phyloP scores from a whole-genome alignment of 2,113 vertebrate species.

The Vireo altiloquus region DNA sequence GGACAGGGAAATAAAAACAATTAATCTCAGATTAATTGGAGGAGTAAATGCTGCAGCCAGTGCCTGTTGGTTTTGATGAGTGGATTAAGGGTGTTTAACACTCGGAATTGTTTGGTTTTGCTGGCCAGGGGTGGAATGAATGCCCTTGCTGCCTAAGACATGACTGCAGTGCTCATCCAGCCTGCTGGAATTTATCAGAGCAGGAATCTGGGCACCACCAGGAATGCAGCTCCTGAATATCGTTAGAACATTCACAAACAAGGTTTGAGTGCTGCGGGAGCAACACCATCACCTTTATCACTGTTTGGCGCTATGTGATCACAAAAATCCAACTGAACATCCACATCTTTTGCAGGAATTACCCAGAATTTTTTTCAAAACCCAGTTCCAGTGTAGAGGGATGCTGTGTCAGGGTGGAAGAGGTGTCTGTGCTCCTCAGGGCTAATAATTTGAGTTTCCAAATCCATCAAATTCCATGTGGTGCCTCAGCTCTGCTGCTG shows the following conservation, averaged over 20 bases:
- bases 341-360: not conserved
- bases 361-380: not conserved
- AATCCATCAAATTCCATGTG: not conserved
- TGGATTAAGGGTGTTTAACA: not conserved
- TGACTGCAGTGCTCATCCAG: not conserved
- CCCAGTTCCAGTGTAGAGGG: not conserved
- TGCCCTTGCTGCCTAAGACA: not conserved
- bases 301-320: fast-evolving
- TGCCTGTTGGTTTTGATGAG: fast-evolving
- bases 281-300: not conserved
- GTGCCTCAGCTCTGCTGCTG: not conserved
- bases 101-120: not conserved
- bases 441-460: fast-evolving
- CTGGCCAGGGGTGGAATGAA: not conserved
- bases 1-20: not conserved
- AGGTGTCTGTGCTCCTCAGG: not conserved
- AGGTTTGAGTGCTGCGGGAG: not conserved
- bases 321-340: fast-evolving
- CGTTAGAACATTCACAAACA: not conserved
- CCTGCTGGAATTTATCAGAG: not conserved
- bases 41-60: not conserved
- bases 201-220: not conserved
- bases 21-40: not conserved
- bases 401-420: not conserved
- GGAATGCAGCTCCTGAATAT: not conserved